A percentile compares a stretch with the other conserved stretches of the same genome.
These are phyloP conservation scores for Excalfactoria chinensis DNA, from an alignment of 2,113 vertebrate genomes.

Conservation along the genomic window DNA sequence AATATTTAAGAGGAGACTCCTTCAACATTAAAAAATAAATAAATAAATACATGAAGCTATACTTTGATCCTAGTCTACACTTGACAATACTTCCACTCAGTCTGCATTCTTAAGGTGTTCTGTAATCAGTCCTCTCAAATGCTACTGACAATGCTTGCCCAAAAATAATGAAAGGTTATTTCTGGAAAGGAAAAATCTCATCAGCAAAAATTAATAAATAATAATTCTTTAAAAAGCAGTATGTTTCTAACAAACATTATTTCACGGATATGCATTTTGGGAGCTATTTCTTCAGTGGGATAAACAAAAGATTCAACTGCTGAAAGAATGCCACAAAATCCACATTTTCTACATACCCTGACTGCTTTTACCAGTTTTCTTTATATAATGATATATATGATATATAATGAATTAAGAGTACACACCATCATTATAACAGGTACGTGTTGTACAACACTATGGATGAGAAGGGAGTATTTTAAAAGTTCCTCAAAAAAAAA, in stretches of 20 bases:
- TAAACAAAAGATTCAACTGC: not conserved
- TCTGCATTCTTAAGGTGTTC: not conserved
- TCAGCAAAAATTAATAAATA: not conserved
- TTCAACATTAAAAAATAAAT: not conserved
- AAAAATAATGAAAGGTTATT: not conserved
- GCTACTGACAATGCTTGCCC: not conserved
- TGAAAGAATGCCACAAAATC: not conserved
- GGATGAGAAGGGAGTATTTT: not conserved
- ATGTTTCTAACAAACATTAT: not conserved
- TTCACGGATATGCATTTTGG: not conserved
- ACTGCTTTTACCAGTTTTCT: not conserved
- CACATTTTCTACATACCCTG: accelerated
- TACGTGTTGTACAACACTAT: not conserved
- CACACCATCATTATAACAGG: not conserved
- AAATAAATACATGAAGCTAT: not conserved
- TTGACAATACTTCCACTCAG: not conserved
- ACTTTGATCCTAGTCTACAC: not conserved
- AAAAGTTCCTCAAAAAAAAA: not conserved
- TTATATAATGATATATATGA: not conserved
- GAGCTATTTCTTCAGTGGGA: not conserved
- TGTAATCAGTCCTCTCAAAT: not conserved
- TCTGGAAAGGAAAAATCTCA: not conserved
- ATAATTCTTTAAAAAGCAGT: no score
- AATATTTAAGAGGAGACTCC: not conserved
- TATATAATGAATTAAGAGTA: accelerated